phyloP scores from a whole-genome alignment of 2,797 vertebrate genomes.

The Tamandua tetradactyla region DNA sequence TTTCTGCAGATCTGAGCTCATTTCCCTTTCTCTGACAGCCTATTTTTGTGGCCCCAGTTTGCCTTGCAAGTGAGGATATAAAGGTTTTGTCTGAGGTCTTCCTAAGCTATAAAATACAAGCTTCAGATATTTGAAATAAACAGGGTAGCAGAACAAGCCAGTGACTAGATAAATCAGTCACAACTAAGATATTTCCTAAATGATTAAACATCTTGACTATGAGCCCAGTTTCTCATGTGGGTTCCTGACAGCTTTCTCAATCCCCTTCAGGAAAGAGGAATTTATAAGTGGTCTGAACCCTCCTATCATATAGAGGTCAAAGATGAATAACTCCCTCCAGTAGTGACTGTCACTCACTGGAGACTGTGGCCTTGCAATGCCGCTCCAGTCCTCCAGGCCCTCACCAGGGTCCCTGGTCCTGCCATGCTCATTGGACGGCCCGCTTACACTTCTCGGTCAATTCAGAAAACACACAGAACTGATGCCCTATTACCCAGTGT shows the following conservation, averaged over 20 bases:
- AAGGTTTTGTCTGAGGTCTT: background rate
- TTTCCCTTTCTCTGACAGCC: background rate
- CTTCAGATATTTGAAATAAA: slow-evolving; percentile 33
- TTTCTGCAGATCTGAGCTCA: background rate
- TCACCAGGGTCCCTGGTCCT: background rate
- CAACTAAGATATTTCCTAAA: slow-evolving; percentile 7
- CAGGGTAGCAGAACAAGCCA: background rate
- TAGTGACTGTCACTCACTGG: background rate
- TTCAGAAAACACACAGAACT: background rate
- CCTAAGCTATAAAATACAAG: background rate
- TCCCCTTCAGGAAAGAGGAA: background rate
- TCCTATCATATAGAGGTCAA: background rate
- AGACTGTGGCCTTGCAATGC: background rate
- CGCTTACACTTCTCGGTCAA: background rate
- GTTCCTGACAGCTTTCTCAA: background rate
- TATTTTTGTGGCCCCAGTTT: background rate
- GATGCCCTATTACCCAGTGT: accelerated
- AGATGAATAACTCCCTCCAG: background rate
- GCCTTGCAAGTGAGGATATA: background rate
- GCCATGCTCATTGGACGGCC: background rate
- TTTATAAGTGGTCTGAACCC: background rate
- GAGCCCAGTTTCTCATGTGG: background rate
- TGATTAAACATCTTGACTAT: background rate
- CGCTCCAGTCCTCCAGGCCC: background rate
- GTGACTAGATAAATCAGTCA: background rate